phyloP scores from a whole-genome alignment of 37 sponge, comb jelly and placozoan species.

The Theonella swinhoei region DNA sequence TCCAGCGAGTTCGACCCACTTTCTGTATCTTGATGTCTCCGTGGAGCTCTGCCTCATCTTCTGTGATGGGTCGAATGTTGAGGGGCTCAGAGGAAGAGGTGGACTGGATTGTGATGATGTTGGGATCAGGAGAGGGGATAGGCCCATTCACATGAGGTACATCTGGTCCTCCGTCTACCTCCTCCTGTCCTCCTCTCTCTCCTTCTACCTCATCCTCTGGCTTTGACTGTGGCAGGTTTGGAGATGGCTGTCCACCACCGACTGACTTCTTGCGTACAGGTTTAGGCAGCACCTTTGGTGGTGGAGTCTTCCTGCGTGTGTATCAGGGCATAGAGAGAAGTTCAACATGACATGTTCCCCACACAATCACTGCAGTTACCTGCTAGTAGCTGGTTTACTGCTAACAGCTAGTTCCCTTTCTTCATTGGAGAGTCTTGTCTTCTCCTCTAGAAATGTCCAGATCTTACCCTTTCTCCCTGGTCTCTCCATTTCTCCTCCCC shows the following conservation, averaged over 20 bases:
- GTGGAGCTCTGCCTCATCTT: constrained; percentile 11
- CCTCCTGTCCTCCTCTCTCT: not conserved
- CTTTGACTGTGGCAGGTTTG: no score
- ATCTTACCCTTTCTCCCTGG: not conserved
- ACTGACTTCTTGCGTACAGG: no score
- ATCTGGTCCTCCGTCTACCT: no score
- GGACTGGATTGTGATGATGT: not conserved
- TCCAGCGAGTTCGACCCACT: constrained; percentile 57
- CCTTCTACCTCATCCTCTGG: not conserved
- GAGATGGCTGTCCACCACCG: no score
- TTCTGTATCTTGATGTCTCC: constrained; percentile 42
- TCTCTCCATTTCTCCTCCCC: not conserved
- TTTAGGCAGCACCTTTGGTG: not conserved
- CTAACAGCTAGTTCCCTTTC: not conserved
- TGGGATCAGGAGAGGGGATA: not conserved
- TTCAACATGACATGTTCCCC: not conserved
- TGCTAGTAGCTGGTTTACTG: no score
- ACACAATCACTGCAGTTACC: not conserved
- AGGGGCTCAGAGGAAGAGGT: not conserved
- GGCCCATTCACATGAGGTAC: no score
- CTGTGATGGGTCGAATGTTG: not conserved
- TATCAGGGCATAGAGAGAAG: not conserved
- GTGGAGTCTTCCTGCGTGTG: not conserved
- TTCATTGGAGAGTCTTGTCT: not conserved
- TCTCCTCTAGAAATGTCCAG: not conserved